Evolutionary conservation across 2,113 vertebrate species (phyloP).

Genomic region (Andinoacara biseriatus): DNA sequence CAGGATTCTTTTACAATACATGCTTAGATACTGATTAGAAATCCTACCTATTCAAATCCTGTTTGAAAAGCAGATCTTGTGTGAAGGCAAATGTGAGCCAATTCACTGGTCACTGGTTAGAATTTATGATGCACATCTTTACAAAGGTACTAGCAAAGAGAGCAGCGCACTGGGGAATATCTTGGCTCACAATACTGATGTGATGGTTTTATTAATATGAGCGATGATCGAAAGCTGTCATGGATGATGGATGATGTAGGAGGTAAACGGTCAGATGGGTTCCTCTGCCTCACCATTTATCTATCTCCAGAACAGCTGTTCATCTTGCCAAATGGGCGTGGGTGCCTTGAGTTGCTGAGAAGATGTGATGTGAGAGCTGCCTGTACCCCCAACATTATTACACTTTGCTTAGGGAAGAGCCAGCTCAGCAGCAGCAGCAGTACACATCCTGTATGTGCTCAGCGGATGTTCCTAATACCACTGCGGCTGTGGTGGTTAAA

Average conservation of each 20-base stretch:
- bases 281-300: slow-evolving; percentile 51
- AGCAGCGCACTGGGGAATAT: slow-evolving; percentile 36
- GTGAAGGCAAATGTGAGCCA: not conserved
- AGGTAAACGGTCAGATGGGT: slow-evolving; percentile 44
- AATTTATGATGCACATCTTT: slow-evolving; percentile 27
- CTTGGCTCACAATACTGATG: slow-evolving; percentile 40
- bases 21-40: not conserved
- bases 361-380: slow-evolving; percentile 21
- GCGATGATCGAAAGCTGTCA: slow-evolving; percentile 72
- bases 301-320: slow-evolving; percentile 71
- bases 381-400: slow-evolving; percentile 18
- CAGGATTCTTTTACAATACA: not conserved
- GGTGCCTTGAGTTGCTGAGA: slow-evolving; percentile 8
- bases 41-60: not conserved
- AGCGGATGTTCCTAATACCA: slow-evolving; percentile 63
- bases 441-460: slow-evolving; percentile 28
- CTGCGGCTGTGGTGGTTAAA: slow-evolving; percentile 57
- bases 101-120: not conserved
- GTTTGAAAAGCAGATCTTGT: not conserved
- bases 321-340: slow-evolving; percentile 17
- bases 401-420: slow-evolving; percentile 48
- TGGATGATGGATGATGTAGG: slow-evolving; percentile 71
- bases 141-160: slow-evolving; percentile 32
- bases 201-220: slow-evolving; percentile 56
- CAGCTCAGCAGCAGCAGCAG: slow-evolving; percentile 47